These are phyloP conservation scores for Cardinalis cardinalis DNA, from an alignment of 2,113 vertebrate genomes.

Conservation along the genomic window DNA sequence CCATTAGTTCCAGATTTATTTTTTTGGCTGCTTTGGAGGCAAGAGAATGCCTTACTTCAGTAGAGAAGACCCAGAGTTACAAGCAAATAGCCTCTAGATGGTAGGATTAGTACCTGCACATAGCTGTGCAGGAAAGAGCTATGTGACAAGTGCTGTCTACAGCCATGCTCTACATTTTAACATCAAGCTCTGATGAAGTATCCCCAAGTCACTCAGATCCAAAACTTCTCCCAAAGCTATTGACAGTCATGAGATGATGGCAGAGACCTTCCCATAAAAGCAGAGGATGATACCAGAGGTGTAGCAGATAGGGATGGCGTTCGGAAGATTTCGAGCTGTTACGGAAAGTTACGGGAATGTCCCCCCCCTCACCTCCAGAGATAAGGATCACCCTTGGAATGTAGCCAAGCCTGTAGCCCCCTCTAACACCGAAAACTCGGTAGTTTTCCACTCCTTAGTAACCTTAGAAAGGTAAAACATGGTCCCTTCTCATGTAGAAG, in stretches of 20 bases:
- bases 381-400: too few species aligned
- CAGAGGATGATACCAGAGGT: neutral
- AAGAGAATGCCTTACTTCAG: neutral
- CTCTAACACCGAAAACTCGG: too few species aligned
- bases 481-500: too few species aligned
- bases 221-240: neutral
- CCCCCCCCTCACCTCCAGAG: too few species aligned
- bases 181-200: neutral
- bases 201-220: neutral
- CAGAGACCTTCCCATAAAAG: neutral
- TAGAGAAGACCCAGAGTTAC: neutral
- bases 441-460: too few species aligned
- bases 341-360: too few species aligned
- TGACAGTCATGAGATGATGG: neutral
- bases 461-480: too few species aligned
- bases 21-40: neutral
- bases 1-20: neutral
- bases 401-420: too few species aligned
- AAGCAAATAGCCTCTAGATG: neutral
- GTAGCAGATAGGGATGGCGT: too few species aligned
- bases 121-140: neutral
- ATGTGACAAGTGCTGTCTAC: neutral
- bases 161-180: neutral
- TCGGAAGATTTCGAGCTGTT: too few species aligned
- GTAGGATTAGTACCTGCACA: neutral